Evolutionary conservation across 1,140 invertebrate species (phyloP).

Genomic region (Zaprionus africanus): DNA sequence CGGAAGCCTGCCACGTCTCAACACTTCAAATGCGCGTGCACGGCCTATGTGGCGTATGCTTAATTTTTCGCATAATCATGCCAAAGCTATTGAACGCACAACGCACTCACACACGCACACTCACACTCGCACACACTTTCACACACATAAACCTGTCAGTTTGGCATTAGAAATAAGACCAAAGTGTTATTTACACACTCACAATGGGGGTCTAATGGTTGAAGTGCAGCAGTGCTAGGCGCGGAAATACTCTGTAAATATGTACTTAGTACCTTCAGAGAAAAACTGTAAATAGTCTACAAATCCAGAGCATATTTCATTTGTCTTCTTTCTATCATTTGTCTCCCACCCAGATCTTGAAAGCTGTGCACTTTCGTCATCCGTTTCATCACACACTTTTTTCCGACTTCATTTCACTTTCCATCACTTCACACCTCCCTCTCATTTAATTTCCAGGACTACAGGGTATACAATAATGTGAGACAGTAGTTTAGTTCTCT

Average conservation of each 20-base stretch:
- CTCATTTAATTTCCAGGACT: background rate
- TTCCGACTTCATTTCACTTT: background rate
- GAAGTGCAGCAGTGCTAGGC: background rate
- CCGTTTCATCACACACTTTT: background rate
- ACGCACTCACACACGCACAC: constrained; percentile 35
- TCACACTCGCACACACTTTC: constrained; percentile 11
- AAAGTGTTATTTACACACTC: constrained; percentile 72
- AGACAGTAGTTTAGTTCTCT: background rate
- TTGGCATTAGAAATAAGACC: constrained; percentile 73
- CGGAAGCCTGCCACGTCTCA: constrained; percentile 49
- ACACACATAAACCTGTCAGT: constrained; percentile 72
- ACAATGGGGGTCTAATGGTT: constrained; percentile 12
- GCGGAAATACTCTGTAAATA: constrained; percentile 8
- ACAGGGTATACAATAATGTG: constrained; percentile 5
- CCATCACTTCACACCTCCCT: background rate
- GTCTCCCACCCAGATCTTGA: too few relatives aligned
- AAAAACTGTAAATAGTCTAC: too few relatives aligned
- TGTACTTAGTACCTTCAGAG: too few relatives aligned
- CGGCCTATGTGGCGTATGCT: constrained; percentile 61
- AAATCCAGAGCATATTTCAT: too few relatives aligned
- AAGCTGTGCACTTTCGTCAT: too few relatives aligned
- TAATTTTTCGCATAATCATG: constrained; percentile 79
- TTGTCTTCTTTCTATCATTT: too few relatives aligned
- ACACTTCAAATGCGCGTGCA: constrained; percentile 70
- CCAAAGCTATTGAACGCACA: constrained; percentile 66